Percentiles rank a stretch among this genome's conserved stretches.
These are phyloP conservation scores for Pungitius pungitius DNA, from an alignment of 2,113 vertebrate genomes.

Conservation along the genomic window DNA sequence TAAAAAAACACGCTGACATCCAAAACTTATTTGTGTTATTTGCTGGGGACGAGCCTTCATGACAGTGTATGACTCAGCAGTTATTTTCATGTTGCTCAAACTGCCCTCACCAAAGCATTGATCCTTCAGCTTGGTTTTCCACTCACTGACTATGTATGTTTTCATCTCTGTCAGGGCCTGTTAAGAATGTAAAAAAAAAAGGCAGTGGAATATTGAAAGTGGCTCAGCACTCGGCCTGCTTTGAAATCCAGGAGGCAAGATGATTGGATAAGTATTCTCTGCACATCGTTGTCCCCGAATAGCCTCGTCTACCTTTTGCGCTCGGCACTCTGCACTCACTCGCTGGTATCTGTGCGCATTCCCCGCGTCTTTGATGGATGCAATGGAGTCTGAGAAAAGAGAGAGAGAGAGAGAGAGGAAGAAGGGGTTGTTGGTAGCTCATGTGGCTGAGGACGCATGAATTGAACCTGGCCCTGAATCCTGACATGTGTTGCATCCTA, in stretches of 20 bases:
- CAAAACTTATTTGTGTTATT: no score
- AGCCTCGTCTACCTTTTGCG: constrained; percentile 61
- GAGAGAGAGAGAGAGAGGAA: background rate
- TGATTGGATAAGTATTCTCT: constrained; percentile 67
- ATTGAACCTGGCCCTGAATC: constrained; percentile 38
- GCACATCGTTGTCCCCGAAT: constrained; percentile 63
- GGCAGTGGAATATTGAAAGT: constrained; percentile 42
- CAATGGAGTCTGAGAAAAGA: constrained; percentile 31
- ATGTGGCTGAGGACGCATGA: constrained; percentile 12
- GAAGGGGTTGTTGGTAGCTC: constrained; percentile 13
- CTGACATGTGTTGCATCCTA: constrained; percentile 31
- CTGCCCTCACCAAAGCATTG: constrained; percentile 25
- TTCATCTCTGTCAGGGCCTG: constrained; percentile 48
- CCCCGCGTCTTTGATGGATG: constrained; percentile 44
- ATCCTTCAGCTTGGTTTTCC: constrained; percentile 38
- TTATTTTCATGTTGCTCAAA: constrained; percentile 39
- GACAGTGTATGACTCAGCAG: background rate
- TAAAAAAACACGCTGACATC: background rate
- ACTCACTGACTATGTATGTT: constrained; percentile 40
- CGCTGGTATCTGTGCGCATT: constrained; percentile 42
- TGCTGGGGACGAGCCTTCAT: background rate
- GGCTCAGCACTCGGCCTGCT: constrained; percentile 53
- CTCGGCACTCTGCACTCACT: constrained; percentile 46
- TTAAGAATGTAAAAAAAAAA: constrained; percentile 27
- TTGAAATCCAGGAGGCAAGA: constrained; percentile 59